These are phyloP conservation scores for Congeria kusceri DNA, from an alignment of 2,888 invertebrate genomes.

Conservation along the genomic window DNA sequence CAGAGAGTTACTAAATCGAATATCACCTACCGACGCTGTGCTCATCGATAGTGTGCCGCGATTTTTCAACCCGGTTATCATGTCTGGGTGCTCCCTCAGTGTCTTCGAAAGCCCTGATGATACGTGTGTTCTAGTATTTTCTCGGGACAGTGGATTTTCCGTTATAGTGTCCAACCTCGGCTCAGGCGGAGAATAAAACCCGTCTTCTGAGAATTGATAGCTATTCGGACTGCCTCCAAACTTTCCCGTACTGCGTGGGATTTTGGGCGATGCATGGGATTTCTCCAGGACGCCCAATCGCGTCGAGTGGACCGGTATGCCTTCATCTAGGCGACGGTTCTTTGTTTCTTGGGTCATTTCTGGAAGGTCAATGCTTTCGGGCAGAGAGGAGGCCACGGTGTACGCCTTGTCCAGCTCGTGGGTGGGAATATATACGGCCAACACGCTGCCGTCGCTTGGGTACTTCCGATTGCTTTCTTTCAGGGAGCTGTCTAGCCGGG, in stretches of 20 bases:
- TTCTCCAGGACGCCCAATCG: not conserved
- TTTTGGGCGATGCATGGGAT: slow-evolving; percentile 36
- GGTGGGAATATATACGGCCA: slow-evolving; percentile 6
- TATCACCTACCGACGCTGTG: slow-evolving; percentile 51
- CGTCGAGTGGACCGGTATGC: not conserved
- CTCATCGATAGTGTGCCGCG: not conserved
- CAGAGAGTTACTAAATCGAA: slow-evolving; percentile 28
- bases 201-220: slow-evolving; percentile 14
- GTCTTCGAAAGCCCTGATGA: slow-evolving; percentile 2
- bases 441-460: slow-evolving; percentile 6
- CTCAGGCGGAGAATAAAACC: not conserved
- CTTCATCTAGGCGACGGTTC: not conserved
- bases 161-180: slow-evolving; percentile 43
- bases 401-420: slow-evolving; percentile 33
- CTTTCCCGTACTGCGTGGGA: slow-evolving; percentile 56
- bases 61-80: not conserved
- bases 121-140: slow-evolving; percentile 25
- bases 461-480: slow-evolving; percentile 11
- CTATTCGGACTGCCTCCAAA: slow-evolving; percentile 35
- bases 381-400: slow-evolving; percentile 47
- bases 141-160: slow-evolving; percentile 59
- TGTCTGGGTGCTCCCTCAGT: slow-evolving; percentile 9
- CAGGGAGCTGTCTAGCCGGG: slow-evolving; percentile 10
- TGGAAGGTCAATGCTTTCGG: slow-evolving; percentile 34
- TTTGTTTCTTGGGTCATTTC: not conserved